Evolutionary conservation across 2,113 vertebrate species (phyloP).

Genomic region (Poeciliopsis prolifica): DNA sequence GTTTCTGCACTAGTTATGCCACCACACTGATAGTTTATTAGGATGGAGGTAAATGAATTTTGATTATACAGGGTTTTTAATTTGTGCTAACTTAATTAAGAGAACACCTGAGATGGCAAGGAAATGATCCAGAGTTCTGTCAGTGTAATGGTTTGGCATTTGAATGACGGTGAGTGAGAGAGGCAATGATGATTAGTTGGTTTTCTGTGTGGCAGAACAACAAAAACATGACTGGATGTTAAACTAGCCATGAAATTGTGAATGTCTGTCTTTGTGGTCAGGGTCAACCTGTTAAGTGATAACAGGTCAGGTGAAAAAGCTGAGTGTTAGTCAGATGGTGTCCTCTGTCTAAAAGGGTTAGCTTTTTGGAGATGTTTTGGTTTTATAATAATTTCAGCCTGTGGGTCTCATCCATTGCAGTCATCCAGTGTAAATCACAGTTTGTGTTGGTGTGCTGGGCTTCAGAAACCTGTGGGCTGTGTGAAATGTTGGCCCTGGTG

Average conservation of each 20-base stretch:
- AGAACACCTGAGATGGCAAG: slow-evolving; percentile 58
- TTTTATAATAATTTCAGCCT: slow-evolving; percentile 35
- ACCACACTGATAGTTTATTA: slow-evolving; percentile 36
- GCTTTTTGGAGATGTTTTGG: slow-evolving; percentile 36
- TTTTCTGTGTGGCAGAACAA: slow-evolving; percentile 44
- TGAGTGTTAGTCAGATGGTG: slow-evolving; percentile 29
- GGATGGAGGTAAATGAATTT: slow-evolving; percentile 31
- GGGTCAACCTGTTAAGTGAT: slow-evolving; percentile 46
- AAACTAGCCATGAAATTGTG: slow-evolving; percentile 49
- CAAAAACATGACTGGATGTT: slow-evolving; percentile 51
- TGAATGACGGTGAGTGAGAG: slow-evolving; percentile 65
- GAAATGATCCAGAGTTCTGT: slow-evolving; percentile 75
- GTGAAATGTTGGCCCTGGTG: slow-evolving; percentile 63
- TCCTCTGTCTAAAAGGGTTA: slow-evolving; percentile 38
- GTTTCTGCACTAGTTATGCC: slow-evolving; percentile 31
- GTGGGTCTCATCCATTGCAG: slow-evolving; percentile 25
- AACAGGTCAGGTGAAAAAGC: slow-evolving; percentile 54
- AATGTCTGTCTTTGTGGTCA: slow-evolving; percentile 38
- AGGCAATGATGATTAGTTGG: slow-evolving; percentile 53
- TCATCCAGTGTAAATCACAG: slow-evolving; percentile 22
- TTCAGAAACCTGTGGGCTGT: slow-evolving; percentile 53
- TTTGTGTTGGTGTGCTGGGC: slow-evolving; percentile 27
- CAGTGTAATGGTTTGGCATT: slow-evolving; percentile 78
- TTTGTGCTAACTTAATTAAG: slow-evolving; percentile 47
- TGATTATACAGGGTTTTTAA: slow-evolving; percentile 12